Evolutionary conservation across 2,888 invertebrate species (phyloP).

Genomic region (Lasioglossum lativentre): DNA sequence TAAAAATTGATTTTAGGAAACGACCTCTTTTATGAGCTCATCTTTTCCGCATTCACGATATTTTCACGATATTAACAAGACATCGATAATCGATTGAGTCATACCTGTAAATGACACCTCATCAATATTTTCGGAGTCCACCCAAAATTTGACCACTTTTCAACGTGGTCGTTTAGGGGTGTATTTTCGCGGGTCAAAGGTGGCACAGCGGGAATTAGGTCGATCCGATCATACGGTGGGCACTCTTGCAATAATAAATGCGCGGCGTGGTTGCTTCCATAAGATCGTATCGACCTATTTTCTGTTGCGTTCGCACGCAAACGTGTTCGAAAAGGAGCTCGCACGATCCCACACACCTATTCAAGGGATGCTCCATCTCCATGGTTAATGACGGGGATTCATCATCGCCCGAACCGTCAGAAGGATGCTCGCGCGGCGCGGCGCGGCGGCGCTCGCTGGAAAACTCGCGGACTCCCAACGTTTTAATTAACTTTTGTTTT

Average conservation of each 20-base stretch:
- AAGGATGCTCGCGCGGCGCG: conserved; percentile 11
- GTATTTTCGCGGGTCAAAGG: conserved; percentile 14
- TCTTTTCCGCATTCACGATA: too few relatives aligned
- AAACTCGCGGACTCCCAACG: conserved; percentile 3
- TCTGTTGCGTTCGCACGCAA: conserved; percentile 26
- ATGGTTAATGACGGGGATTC: conserved; percentile 31
- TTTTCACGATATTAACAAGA: too few relatives aligned
- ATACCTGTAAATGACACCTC: too few relatives aligned
- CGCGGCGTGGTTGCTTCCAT: conserved; percentile 25
- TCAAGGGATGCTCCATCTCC: conserved; percentile 20
- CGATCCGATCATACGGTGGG: conserved; percentile 40
- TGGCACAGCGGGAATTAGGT: conserved; percentile 39
- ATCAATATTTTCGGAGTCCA: not conserved
- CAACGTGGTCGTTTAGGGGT: not conserved
- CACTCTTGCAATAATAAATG: conserved; percentile 51
- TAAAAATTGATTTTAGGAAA: too few relatives aligned
- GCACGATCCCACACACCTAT: conserved; percentile 25
- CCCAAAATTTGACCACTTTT: not conserved
- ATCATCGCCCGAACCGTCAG: conserved; percentile 28
- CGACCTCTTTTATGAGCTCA: too few relatives aligned
- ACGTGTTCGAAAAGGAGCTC: conserved; percentile 20
- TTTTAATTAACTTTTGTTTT: conserved; percentile 41
- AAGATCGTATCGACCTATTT: conserved; percentile 56
- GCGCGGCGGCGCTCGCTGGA: not conserved
- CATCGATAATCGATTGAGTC: too few relatives aligned